A percentile compares a stretch with the other conserved stretches of the same genome.
Evolutionary conservation across 2,113 vertebrate genomes (phyloP).

Genomic region (Sciurus niger): DNA sequence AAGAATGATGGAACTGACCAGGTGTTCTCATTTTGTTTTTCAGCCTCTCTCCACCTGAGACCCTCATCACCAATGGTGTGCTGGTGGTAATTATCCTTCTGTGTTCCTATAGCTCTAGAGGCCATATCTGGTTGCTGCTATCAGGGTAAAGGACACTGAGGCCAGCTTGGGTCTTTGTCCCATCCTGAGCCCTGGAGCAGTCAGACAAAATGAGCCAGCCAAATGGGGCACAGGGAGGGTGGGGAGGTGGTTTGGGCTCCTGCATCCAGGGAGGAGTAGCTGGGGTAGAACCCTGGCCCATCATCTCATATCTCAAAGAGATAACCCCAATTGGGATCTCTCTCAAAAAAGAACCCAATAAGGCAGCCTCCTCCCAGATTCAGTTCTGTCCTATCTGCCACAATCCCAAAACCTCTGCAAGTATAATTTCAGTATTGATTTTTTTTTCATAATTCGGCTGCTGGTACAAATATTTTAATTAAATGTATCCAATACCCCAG

Average conservation of each 20-base stretch:
- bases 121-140: not conserved
- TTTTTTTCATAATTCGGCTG: not conserved
- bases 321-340: not conserved
- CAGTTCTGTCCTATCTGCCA: not conserved
- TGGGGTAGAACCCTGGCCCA: not conserved
- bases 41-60: constrained; percentile 86
- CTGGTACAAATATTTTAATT: not conserved
- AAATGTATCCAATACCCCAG: not conserved
- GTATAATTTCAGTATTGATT: not conserved
- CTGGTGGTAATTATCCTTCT: constrained; percentile 89
- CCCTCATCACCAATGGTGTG: constrained; percentile 90
- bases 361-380: not conserved
- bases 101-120: not conserved
- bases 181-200: not conserved
- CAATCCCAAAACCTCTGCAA: not conserved
- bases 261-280: not conserved
- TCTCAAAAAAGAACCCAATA: not conserved
- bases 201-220: not conserved
- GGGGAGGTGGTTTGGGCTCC: not conserved
- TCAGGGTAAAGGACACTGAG: not conserved
- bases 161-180: not conserved
- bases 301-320: not conserved
- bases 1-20: not conserved
- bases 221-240: not conserved
- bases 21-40: constrained; percentile 81